Base-by-base conservation (phyloP, 2,888 invertebrate genomes). In the Thelaira solivaga region DNA sequence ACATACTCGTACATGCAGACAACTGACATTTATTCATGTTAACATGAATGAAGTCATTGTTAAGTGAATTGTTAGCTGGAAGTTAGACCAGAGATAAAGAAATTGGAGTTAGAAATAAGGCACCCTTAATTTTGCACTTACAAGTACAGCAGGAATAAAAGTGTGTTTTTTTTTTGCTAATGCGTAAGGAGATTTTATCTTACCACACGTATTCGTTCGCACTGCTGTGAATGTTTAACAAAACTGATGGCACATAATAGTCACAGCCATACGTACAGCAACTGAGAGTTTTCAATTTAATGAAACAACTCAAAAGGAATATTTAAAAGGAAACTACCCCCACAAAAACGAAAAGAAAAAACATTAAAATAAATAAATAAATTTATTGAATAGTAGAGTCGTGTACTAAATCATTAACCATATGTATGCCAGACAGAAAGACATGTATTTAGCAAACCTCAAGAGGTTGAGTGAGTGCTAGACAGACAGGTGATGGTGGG, bases 381-480 rank as follows among this genome's bases (percentile, higher is more conserved):
- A n/a, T n/a, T n/a, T n/a, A 71, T 57, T 47, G 55, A 55, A 55
- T n/a, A 49, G 18, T 53, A 64, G 57, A 55, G n/a, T n/a, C n/a
- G n/a, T 31, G 20, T 18, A 53, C 10, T 74, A 65, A 69, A 74
- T 78, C 65, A 78, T 74, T 74, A 34, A 51, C 69, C 65, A 69
- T 78, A 74, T 78, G 69, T 78, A 55, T 71, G 59, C 34, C 39
- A 39, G 36, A 59, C 57, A 51, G 65, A 69, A 78, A 61, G 53
- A 74, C 61, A 59, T 74, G 69, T 71, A 64, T 64, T 74, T 78
- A 78, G 51, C 61, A 74, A 78, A 74, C 78, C 78, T 78, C 78
- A 78, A 67, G 78, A 78, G 78, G 67, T 72, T 62, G 71, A 59
- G 36, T 24, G 34, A n/a, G n/a, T n/a, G n/a, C n/a, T n/a, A n/a